phyloP scores from a whole-genome alignment of 1,140 invertebrate genomes.

The Zaprionus camerounensis region DNA sequence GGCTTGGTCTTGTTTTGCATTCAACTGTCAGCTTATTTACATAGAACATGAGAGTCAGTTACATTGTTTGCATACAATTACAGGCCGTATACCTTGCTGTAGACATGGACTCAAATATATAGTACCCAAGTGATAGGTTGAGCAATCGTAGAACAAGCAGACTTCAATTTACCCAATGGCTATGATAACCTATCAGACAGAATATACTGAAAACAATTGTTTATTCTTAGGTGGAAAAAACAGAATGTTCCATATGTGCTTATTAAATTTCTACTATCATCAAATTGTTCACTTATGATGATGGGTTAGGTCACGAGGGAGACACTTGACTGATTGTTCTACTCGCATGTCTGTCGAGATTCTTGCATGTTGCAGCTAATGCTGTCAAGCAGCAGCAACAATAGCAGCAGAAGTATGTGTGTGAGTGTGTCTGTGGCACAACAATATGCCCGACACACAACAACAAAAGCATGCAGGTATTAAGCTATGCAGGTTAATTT shows the following conservation, averaged over 20 bases:
- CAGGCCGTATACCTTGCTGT: slow-evolving; percentile 34
- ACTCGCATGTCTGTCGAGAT: slow-evolving; percentile 20
- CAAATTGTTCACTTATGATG: slow-evolving; percentile 2
- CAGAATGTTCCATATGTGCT: neutral
- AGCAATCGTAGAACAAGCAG: neutral
- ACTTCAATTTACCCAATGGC: neutral
- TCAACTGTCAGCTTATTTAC: slow-evolving; percentile 73
- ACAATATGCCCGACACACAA: slow-evolving; percentile 24
- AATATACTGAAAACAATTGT: neutral
- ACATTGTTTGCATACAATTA: slow-evolving; percentile 80
- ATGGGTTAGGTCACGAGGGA: slow-evolving; percentile 22
- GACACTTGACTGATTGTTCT: slow-evolving; percentile 36
- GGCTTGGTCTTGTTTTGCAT: slow-evolving; percentile 63
- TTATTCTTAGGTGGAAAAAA: neutral
- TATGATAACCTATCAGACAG: neutral
- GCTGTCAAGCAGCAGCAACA: slow-evolving; percentile 34
- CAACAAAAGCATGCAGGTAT: slow-evolving; percentile 60
- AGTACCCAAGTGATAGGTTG: neutral
- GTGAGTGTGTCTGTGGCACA: slow-evolving; percentile 5
- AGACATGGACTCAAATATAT: neutral
- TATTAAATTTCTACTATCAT: neutral
- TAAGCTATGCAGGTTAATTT: slow-evolving; percentile 79
- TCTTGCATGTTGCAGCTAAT: slow-evolving; percentile 43
- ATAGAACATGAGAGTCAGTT: slow-evolving; percentile 73
- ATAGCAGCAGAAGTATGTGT: neutral